Conservation (phyloP, 2,888 invertebrate genomes). For the Petrolisthes manimaculis region DNA sequence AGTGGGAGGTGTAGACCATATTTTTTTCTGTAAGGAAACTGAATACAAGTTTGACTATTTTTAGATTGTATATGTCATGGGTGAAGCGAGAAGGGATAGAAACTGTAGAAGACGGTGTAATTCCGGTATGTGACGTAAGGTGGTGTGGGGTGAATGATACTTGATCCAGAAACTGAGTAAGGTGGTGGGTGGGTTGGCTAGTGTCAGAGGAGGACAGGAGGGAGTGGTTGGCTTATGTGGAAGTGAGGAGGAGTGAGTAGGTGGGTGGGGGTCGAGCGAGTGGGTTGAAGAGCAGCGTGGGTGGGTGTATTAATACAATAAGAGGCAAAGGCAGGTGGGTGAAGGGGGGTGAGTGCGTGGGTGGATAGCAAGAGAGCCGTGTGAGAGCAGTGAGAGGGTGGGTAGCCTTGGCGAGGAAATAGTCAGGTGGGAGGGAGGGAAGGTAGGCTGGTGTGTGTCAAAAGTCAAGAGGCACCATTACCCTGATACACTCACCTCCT, state of each 20-base stretch:
- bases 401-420: not conserved
- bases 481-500: too few species aligned
- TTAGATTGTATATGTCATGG: too few species aligned
- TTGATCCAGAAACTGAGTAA: not conserved
- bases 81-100: not conserved
- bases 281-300: not conserved
- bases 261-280: not conserved
- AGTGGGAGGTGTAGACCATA: too few species aligned
- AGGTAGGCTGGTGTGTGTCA: not conserved
- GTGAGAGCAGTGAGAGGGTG: not conserved
- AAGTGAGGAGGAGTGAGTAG: not conserved
- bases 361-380: not conserved
- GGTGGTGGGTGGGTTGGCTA: not conserved
- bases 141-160: not conserved
- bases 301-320: too few species aligned
- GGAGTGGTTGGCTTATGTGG: not conserved
- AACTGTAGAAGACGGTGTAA: not conserved
- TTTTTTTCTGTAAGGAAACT: too few species aligned
- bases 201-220: not conserved
- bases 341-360: not conserved
- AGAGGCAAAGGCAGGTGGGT: not conserved
- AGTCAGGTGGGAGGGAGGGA: not conserved
- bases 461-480: too few species aligned
- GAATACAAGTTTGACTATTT: too few species aligned
- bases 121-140: not conserved